Base-by-base conservation (phyloP, 2,888 invertebrate genomes). In the Marasmarcha lunaedactyla region DNA sequence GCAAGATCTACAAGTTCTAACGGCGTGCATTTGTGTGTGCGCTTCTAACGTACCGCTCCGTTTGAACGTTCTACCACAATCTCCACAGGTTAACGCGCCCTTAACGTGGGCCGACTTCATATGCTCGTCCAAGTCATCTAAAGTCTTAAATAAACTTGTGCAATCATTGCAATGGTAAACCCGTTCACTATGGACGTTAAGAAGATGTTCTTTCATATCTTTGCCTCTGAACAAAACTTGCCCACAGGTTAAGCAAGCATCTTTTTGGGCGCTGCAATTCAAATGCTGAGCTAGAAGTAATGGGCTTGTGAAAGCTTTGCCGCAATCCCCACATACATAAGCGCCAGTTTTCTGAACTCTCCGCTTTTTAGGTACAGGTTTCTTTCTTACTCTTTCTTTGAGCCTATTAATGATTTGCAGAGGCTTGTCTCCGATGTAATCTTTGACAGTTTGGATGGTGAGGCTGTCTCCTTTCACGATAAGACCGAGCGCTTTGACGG, bases 11-110 rank as follows among this genome's bases (percentile, higher is more conserved):
- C 81, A 81, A 0, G 73, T 74, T 5, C 74, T 47, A 0, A 81
- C 77, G 0, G 66, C 57, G 38, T 83, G 81, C 78, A 79, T 78
- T 42, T 72, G 74, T 0, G 59, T 47, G 40, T 83, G 81, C 0
- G 57, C 50, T 5, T 77, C 78, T 34, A 71, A 71, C 0, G 78
- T 66, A 0, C 59, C 52, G 1, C 49, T 49, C 14, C 76, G 59
- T 0, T 64, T 55, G 38, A 81, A 83, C 0, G 55, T 58, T 1
- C 77, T 46, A 0, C 81, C 79, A 33, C 81, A 83, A 10, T 79
- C 72, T 0, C 49, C 40, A 35, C 81, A 81, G 0, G 71, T 71
- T 1, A 63, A 41, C 0, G 54, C 58, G 0, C 72, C 70, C 0
- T 55, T 38, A 35, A 51, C 60, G 37, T 81, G 81, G 0, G 64